These are phyloP conservation scores for Apamea crenata DNA, from an alignment of 2,888 invertebrate genomes.

Conservation along the genomic window DNA sequence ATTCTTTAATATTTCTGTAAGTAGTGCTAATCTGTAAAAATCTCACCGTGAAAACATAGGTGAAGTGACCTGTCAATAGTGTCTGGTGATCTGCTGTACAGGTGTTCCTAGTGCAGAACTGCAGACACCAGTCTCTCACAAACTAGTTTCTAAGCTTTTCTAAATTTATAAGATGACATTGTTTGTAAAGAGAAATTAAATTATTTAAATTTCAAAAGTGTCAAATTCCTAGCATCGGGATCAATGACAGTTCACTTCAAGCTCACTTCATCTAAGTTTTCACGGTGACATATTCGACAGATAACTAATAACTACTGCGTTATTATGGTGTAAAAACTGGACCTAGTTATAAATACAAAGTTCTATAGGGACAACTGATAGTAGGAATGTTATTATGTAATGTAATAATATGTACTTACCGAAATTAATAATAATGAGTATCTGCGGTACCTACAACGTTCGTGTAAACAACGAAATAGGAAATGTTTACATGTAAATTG, in stretches of 20 bases:
- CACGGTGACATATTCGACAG: not conserved
- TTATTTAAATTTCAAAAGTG: too few relatives aligned
- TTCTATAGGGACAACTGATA: not conserved
- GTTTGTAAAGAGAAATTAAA: too few relatives aligned
- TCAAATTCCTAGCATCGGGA: not conserved
- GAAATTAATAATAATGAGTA: not conserved
- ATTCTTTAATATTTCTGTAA: not conserved
- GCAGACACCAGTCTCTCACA: too few relatives aligned
- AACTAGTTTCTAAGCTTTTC: too few relatives aligned
- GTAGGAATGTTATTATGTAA: too few relatives aligned
- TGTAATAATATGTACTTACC: not conserved
- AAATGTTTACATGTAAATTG: slow-evolving; percentile 19
- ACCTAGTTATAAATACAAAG: not conserved
- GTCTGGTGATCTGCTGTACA: too few relatives aligned
- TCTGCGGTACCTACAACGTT: not conserved
- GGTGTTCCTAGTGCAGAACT: too few relatives aligned
- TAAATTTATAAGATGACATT: too few relatives aligned
- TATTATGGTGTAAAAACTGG: not conserved
- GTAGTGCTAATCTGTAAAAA: not conserved
- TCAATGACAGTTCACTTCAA: too few relatives aligned
- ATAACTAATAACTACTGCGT: not conserved
- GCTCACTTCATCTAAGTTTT: not conserved
- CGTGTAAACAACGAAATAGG: slow-evolving; percentile 13
- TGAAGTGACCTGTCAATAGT: not conserved
- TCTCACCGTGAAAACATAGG: not conserved